A percentile compares a stretch with the other conserved stretches of the same genome.
Conservation (phyloP, 2,888 invertebrate genomes). For the Timandra comae region DNA sequence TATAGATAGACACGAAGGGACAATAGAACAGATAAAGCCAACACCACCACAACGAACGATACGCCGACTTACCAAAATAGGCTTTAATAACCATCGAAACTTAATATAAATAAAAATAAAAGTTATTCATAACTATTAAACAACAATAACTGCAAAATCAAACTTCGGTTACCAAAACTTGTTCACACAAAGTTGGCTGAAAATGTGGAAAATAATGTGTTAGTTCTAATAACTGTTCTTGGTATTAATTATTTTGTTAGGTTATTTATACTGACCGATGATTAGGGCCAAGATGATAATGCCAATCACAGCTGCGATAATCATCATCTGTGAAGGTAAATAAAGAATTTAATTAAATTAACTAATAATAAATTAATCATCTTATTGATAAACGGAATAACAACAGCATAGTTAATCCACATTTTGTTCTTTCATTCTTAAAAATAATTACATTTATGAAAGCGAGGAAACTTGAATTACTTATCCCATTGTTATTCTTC, state of each 20-base stretch:
- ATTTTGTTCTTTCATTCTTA: too few species aligned
- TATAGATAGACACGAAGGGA: slow-evolving; percentile 48
- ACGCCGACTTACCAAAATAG: slow-evolving; percentile 64
- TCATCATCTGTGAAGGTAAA: slow-evolving; percentile 85
- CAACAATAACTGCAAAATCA: slow-evolving; percentile 66
- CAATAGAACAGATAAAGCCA: slow-evolving; percentile 64
- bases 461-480: too few species aligned
- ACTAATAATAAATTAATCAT: too few species aligned
- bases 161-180: slow-evolving; percentile 68
- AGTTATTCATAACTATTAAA: slow-evolving; percentile 51
- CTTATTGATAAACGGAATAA: too few species aligned
- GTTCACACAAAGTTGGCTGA: slow-evolving; percentile 76
- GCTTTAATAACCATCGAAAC: slow-evolving; percentile 46
- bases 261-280: slow-evolving; percentile 83
- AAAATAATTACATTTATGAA: too few species aligned
- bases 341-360: too few species aligned
- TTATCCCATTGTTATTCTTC: too few species aligned
- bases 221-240: slow-evolving; percentile 52
- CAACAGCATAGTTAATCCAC: too few species aligned
- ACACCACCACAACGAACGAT: slow-evolving; percentile 54
- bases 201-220: slow-evolving; percentile 64
- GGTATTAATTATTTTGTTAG: slow-evolving; percentile 2
- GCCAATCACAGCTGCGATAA: slow-evolving; percentile 91
- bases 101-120: slow-evolving; percentile 51
- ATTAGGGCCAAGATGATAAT: slow-evolving; percentile 90